These are phyloP conservation scores for Paragorgia papillata DNA, from an alignment of 92 coral and sea anemone genomes.

Conservation along the genomic window DNA sequence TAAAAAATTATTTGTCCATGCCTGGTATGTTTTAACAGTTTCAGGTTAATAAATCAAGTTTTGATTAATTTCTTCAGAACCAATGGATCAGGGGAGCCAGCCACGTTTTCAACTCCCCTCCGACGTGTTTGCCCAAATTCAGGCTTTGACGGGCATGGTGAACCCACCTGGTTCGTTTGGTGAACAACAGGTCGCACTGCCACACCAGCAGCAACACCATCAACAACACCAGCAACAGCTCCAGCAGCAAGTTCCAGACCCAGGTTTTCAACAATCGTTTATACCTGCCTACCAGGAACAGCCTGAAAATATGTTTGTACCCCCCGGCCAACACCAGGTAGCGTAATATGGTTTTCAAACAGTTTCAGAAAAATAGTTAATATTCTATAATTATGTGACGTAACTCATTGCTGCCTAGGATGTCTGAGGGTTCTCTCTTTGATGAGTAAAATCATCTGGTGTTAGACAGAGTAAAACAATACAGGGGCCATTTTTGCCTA, in stretches of 20 bases:
- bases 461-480: too few species aligned
- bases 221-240: constrained; percentile 31
- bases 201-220: constrained; percentile 30
- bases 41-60: too few species aligned
- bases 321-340: constrained; percentile 19
- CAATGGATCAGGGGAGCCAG: constrained; percentile 17
- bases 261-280: constrained; percentile 18
- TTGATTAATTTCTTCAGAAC: constrained; percentile 20
- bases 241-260: constrained; percentile 21
- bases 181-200: constrained; percentile 7
- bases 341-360: constrained; percentile 3
- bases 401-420: too few species aligned
- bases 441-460: too few species aligned
- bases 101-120: constrained; percentile 90
- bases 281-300: constrained; percentile 1
- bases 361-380: too few species aligned
- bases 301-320: constrained; percentile 7
- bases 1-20: too few species aligned
- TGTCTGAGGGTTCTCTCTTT: too few species aligned
- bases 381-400: too few species aligned
- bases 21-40: too few species aligned
- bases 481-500: too few species aligned
- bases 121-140: constrained; percentile 94
- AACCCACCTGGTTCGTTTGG: constrained; percentile 21
- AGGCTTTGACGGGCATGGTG: constrained; percentile 85